Base-by-base conservation (phyloP, 1,140 invertebrate genomes). In the Stegodyphus dumicola region DNA sequence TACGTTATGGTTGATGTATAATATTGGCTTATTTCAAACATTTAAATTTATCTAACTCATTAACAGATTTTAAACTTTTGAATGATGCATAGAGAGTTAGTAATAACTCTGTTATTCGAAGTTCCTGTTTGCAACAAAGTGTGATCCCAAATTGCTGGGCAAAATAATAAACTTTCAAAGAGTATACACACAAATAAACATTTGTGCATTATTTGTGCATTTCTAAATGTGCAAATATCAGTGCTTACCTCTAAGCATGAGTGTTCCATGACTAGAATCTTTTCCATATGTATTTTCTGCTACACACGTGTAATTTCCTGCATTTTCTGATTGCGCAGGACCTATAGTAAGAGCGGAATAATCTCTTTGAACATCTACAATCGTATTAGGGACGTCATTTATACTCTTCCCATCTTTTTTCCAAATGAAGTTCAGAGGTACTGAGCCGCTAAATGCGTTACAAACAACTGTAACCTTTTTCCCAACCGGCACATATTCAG, bases 251-350 rank as follows among this genome's bases (percentile, higher is more conserved):
- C 85, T 86, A 15, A 87, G 56, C n/a, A 17, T 56, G 6, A 89
- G 81, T 7, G 66, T 77, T 6, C 88, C 88, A 15, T 87, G 84
- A 75, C 88, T 74, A 67, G 73, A 86, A 18, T 81, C 81, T 15
- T 77, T 80, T 9, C 88, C 89, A 13, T 86, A 87, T n/a, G 77
- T 73, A 75, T 89, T 89, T 52, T 83, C 77, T 5, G 88, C 89
- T 52, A 79, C 15, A 15, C 56, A 60, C 15, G 56, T 60, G 15
- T 60, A 60, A 60, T 60, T 60, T 60, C 88, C 89, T 7, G 79
- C 69, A 83, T 75, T 75, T n/a, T 75, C 73, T 15, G 6, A 17
- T n/a, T 18, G n/a, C 3, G 51, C 53, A 52, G 73, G 51, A 6
- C n/a, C 15, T 56, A 75, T 56, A 15, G 53, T 56, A 7, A 75